Evolutionary conservation across 2,113 vertebrate species (phyloP), one percentile per base, ranked within the genome.

Genomic region (Carlito syrichta): DNA sequence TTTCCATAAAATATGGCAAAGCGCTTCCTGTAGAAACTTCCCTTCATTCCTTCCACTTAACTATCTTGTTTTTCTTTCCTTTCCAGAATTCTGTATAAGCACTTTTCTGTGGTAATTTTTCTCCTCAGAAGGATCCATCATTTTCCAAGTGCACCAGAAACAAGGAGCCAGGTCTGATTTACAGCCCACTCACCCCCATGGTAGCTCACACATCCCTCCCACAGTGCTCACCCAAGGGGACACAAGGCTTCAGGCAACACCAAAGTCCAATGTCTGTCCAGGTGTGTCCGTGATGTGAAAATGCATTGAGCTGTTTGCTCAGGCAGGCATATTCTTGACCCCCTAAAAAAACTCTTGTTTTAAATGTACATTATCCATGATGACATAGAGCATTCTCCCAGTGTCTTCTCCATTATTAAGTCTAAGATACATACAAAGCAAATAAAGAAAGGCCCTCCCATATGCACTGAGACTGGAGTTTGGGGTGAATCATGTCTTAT

Each of bases 1-100:
- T 40, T 92, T 86, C 93, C 79, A 69, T 77, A 81, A 95, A 93
- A 93, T 84, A 71, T 0, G n/a, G 52, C 56, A 3, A 25, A 83
- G 32, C 52, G 13, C 74, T 91, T 95, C 58, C 43, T 81, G 58
- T 9, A 40, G 56, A 73, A 52, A 95, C 95, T 97, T 89, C 74
- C 22, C 3, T 54, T 78, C 93, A 43, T 63, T 81, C 82, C 22
- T 48, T 40, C 62, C 68, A 71, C 69, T 92, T 92, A 60, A 54
- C 54, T 54, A 6, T 62, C 78, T 94, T 95, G 71, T 77, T 96
- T 97, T 97, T 90, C 93, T 95, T 98, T 94, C 62, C 66, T 93
- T 87, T 62, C 89, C 69, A 91, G 58, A 94, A 69, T n/a, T 56
- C 35, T 25, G 48, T 48, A 66, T 69, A 85, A 66, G 78, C 48